Base-by-base conservation (phyloP, 1,140 invertebrate genomes). In the Frieseomelitta varia region DNA sequence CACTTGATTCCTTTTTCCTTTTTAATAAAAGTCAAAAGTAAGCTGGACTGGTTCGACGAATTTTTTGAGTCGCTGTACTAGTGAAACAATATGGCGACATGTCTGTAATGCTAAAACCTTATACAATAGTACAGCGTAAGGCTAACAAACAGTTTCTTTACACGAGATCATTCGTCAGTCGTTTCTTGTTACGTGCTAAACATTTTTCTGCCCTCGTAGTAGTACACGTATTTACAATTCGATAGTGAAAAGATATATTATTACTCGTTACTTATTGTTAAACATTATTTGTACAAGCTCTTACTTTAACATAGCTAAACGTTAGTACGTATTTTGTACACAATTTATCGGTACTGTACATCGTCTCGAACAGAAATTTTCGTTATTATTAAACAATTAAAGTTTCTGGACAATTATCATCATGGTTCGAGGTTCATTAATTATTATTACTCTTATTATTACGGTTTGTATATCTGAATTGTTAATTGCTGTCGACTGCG, bases 161-260 rank as follows among this genome's bases (percentile, higher is more conserved):
- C 61, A 71, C 21, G 19, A 75, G 68, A 74, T 78, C 78, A 55
- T 55, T 78, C 74, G 76, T 85, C 84, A 85, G 76, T 87, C 47
- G 12, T 86, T 68, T 75, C 61, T 78, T 65, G 51, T 86, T 75
- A 80, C 85, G 51, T 39, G 21, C 27, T 30, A 51, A 79, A 79
- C n/a, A n/a, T 34, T 47, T 10, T 10, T 55, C 47, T 68, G 30
- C 15, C 11, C 1, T 2, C 24, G 58, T 24, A 1, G 8, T 21
- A 27, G 47, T 19, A 39, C 34, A n/a, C 47, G 56, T 63, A 77
- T 77, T 79, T 69, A 79, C 77, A 79, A 19, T 69, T 55, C 51
- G 15, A n/a, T 79, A 15, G 30, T 79, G 68, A 56, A 65, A 30
- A 10, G 15, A 27, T 1, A 24, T 21, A 39, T 12, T 69, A 19